These are phyloP conservation scores for Sinelater perroti DNA, from an alignment of 2,888 invertebrate genomes.

Conservation along the genomic window DNA sequence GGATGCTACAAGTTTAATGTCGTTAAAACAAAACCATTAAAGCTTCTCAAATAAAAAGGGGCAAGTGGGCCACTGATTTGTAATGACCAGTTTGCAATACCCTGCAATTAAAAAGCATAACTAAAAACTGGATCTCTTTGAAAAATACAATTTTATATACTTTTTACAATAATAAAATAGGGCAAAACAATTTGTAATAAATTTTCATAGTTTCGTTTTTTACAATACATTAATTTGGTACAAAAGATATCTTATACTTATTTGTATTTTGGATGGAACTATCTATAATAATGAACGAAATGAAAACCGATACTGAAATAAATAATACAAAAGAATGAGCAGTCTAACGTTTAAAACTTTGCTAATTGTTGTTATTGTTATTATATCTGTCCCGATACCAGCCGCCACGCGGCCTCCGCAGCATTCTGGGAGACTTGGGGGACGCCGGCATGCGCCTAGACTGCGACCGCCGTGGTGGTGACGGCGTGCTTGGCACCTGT, in stretches of 20 bases:
- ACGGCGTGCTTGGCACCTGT: slow-evolving; percentile 44
- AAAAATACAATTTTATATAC: no score
- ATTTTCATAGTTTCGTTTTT: slow-evolving; percentile 1
- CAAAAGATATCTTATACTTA: slow-evolving; percentile 36
- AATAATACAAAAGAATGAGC: slow-evolving; percentile 34
- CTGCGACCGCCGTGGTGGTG: slow-evolving; percentile 45
- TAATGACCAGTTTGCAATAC: no score
- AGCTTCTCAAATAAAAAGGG: no score
- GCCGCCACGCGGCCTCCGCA: slow-evolving; percentile 57
- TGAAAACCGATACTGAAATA: slow-evolving; percentile 26
- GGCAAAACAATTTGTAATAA: no score
- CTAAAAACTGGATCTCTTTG: no score
- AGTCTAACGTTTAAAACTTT: slow-evolving; percentile 28
- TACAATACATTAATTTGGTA: slow-evolving; percentile 32
- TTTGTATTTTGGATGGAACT: slow-evolving; percentile 37
- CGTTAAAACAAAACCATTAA: no score
- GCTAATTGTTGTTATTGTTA: slow-evolving; percentile 12
- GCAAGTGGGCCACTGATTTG: no score
- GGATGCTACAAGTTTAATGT: no score
- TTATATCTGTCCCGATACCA: slow-evolving; percentile 60
- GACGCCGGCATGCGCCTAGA: slow-evolving; percentile 50
- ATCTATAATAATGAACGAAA: slow-evolving; percentile 30
- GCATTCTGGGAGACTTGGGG: slow-evolving; percentile 57
- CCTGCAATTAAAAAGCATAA: no score
- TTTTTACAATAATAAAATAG: no score